Evolutionary conservation across 2,797 vertebrate genomes (phyloP).

Genomic region (Zenarchopterus dispar): DNA sequence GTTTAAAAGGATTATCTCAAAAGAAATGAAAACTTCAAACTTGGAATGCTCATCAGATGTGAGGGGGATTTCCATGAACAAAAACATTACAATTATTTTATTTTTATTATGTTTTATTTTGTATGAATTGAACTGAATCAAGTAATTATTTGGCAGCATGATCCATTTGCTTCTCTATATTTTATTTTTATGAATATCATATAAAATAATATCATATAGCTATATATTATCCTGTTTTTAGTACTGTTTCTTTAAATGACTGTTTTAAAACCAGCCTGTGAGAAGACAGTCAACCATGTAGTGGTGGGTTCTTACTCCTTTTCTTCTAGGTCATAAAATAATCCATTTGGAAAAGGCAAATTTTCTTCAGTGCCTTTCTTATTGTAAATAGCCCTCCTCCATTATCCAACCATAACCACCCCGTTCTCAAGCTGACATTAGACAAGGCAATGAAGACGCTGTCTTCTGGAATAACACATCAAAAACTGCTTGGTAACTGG

Average conservation of each 20-base stretch:
- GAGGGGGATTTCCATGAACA: constrained; percentile 7
- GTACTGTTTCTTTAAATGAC: constrained; percentile 12
- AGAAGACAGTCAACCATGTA: constrained; percentile 11
- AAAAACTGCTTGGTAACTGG: constrained; percentile 13
- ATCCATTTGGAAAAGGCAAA: constrained; percentile 26
- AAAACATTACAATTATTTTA: constrained; percentile 19
- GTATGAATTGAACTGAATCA: no score
- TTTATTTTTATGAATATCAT: neutral
- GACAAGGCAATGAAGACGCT: constrained; percentile 2
- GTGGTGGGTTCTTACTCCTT: constrained; percentile 2
- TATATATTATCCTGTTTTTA: constrained; percentile 28
- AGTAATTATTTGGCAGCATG: no score
- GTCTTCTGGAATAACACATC: constrained; percentile 17
- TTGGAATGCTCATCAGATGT: neutral
- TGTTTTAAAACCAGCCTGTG: constrained; percentile 14
- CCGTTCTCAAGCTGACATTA: constrained; percentile 13
- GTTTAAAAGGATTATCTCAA: neutral
- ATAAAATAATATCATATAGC: constrained; percentile 17
- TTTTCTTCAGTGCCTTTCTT: constrained; percentile 14
- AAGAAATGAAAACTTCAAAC: neutral
- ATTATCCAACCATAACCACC: constrained; percentile 13
- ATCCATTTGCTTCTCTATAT: no score
- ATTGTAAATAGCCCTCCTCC: constrained; percentile 32
- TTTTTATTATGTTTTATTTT: constrained; percentile 30
- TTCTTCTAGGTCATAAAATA: constrained; percentile 33